These are phyloP conservation scores for Diceros bicornis DNA, from an alignment of 2,797 vertebrate genomes.

Conservation along the genomic window DNA sequence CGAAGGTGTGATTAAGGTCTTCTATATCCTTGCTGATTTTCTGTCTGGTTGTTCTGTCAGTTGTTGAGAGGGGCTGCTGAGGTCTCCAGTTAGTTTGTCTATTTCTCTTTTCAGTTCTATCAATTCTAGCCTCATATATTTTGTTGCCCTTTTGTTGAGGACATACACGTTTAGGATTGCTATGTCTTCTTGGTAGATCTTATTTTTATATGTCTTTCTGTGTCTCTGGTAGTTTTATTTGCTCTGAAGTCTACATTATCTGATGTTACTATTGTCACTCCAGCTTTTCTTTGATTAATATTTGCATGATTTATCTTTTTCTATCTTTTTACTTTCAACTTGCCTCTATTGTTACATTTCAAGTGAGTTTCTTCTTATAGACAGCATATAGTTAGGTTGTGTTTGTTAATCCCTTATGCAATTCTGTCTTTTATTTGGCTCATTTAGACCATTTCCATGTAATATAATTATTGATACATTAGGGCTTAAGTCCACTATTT, in stretches of 20 bases:
- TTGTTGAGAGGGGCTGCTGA: neutral
- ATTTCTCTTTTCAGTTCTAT: accelerated
- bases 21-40: neutral
- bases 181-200: neutral
- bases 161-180: neutral
- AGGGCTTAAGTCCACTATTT: neutral
- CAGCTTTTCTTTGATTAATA: neutral
- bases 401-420: neutral
- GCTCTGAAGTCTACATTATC: neutral
- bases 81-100: neutral
- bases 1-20: neutral
- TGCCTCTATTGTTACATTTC: neutral
- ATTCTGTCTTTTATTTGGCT: neutral
- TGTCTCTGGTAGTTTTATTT: neutral
- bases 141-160: neutral
- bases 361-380: neutral
- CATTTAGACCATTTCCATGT: neutral
- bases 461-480: neutral
- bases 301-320: neutral
- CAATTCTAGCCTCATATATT: neutral
- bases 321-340: neutral
- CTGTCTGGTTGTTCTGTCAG: neutral
- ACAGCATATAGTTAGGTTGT: neutral
- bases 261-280: neutral
- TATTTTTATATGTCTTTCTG: neutral